phyloP scores from a whole-genome alignment of 2,797 vertebrate genomes.

The Avahi laniger region DNA sequence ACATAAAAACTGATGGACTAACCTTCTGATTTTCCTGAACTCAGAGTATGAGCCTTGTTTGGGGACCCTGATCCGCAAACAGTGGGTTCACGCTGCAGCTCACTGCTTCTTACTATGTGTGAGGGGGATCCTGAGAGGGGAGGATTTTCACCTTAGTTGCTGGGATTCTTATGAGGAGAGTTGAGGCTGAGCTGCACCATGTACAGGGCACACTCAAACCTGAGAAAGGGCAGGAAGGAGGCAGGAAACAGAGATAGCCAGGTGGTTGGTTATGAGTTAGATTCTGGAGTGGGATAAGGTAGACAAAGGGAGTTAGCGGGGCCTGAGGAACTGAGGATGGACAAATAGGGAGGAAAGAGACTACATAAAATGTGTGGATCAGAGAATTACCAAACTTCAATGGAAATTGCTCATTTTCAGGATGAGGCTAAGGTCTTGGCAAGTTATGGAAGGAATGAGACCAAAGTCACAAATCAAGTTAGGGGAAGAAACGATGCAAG shows the following conservation, averaged over 20 bases:
- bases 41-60: conserved; percentile 24
- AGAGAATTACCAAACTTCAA: not conserved
- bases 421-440: not conserved
- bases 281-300: not conserved
- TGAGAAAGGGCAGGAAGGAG: not conserved
- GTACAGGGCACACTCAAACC: not conserved
- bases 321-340: not conserved
- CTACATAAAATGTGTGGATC: not conserved
- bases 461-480: not conserved
- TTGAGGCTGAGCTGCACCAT: not conserved
- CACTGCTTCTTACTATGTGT: conserved; percentile 55
- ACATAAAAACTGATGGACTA: not conserved
- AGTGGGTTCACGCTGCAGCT: conserved; percentile 55
- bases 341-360: not conserved
- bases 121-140: not conserved
- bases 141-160: not conserved
- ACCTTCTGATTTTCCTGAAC: conserved; percentile 28
- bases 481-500: not conserved
- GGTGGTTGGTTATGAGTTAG: not conserved
- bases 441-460: not conserved
- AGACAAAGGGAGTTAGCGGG: not conserved
- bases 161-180: not conserved
- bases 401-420: not conserved
- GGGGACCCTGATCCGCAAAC: conserved; percentile 34
- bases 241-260: not conserved